Conservation (phyloP, 2,797 vertebrate species). For the Gila robusta region DNA sequence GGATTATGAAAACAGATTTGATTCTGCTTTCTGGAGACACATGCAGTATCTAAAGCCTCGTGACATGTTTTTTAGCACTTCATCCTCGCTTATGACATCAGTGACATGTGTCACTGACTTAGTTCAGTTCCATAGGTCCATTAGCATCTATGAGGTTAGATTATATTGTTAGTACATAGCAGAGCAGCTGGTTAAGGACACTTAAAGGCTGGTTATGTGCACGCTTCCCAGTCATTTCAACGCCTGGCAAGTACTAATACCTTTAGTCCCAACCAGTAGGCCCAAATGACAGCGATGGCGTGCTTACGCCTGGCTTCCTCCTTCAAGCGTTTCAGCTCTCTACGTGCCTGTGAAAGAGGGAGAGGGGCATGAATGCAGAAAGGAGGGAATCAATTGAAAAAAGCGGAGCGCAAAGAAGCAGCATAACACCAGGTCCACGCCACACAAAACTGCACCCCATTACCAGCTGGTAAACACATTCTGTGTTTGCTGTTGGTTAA, state of each 20-base stretch:
- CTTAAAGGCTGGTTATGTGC: slow-evolving; percentile 39
- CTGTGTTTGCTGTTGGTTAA: slow-evolving; percentile 10
- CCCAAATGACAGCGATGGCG: slow-evolving; percentile 99
- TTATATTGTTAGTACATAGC: slow-evolving; percentile 16
- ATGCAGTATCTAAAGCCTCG: slow-evolving; percentile 3
- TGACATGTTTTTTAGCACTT: not conserved
- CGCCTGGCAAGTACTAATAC: slow-evolving; percentile 78
- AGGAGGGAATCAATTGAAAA: slow-evolving; percentile 50
- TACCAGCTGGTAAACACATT: not conserved
- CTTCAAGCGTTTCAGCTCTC: slow-evolving; percentile 98
- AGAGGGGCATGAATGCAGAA: slow-evolving; percentile 40
- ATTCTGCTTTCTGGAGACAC: slow-evolving; percentile 37
- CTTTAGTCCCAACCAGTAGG: slow-evolving; percentile 99
- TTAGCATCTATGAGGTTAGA: not conserved
- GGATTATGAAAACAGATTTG: slow-evolving; percentile 51
- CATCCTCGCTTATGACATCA: not conserved
- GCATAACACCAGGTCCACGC: slow-evolving; percentile 47
- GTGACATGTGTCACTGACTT: not conserved
- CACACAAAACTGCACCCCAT: slow-evolving; percentile 44
- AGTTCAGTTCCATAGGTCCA: too few relatives aligned
- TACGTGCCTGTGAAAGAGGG: slow-evolving; percentile 91
- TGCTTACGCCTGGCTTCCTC: slow-evolving; percentile 98
- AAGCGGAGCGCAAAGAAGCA: slow-evolving; percentile 62
- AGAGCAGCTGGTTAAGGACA: slow-evolving; percentile 14
- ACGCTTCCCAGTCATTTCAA: slow-evolving; percentile 22